Percentiles rank a stretch among this genome's conserved stretches.
Conservation (phyloP, 1,140 invertebrate species). For the Zaprionus gabonicus region DNA sequence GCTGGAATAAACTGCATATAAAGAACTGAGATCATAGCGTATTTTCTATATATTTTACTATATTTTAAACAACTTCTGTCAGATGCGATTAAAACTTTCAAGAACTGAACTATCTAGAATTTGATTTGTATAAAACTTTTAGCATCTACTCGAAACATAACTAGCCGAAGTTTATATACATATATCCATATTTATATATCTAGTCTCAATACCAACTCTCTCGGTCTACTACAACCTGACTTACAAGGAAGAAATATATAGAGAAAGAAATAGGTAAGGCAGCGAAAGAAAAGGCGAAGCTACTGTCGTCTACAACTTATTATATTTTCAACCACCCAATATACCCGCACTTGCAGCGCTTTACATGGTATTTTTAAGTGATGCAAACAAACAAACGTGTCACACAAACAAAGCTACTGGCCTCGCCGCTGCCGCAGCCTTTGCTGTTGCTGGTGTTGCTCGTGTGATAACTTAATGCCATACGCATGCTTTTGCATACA, state of each 20-base stretch:
- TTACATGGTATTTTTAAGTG: background rate
- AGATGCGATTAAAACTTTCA: too few species aligned
- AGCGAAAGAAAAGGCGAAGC: too few species aligned
- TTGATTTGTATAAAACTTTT: background rate
- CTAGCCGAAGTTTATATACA: background rate
- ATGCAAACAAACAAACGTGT: slow-evolving; percentile 65
- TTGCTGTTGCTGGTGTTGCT: slow-evolving; percentile 25
- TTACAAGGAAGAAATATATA: background rate
- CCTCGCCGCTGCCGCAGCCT: slow-evolving; percentile 8
- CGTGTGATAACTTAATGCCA: slow-evolving; percentile 74
- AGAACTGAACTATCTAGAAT: background rate
- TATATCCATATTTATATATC: too few species aligned
- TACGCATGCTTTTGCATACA: slow-evolving; percentile 66
- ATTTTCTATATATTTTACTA: too few species aligned
- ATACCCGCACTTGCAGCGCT: background rate
- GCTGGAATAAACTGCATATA: too few species aligned
- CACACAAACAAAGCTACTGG: slow-evolving; percentile 11
- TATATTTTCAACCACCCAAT: background rate
- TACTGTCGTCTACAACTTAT: background rate
- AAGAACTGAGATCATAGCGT: too few species aligned
- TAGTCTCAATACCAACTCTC: background rate
- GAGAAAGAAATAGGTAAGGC: too few species aligned
- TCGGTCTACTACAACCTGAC: background rate
- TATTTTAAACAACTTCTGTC: too few species aligned
- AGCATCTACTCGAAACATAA: background rate